phyloP scores from a whole-genome alignment of 2,113 vertebrate genomes.

The Zosterops lateralis region DNA sequence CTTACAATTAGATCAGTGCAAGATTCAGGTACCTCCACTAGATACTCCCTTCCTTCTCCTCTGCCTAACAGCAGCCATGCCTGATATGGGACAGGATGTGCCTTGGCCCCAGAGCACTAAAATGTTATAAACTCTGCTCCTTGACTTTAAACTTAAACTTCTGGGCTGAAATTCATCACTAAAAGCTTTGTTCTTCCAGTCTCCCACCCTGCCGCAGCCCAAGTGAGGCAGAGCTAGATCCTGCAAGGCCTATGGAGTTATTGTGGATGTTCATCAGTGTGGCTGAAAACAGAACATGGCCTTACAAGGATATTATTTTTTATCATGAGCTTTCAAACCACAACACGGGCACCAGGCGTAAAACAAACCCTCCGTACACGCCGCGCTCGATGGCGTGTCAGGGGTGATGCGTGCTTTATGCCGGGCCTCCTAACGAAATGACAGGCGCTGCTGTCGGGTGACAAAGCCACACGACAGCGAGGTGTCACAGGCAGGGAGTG shows the following conservation, averaged over 20 bases:
- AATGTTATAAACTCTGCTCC: background rate
- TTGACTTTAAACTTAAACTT: background rate
- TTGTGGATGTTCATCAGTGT: background rate
- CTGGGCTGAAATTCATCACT: background rate
- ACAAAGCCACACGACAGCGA: constrained; percentile 50
- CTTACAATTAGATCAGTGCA: background rate
- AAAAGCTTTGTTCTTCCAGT: background rate
- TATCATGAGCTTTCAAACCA: background rate
- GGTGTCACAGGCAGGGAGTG: constrained; percentile 53
- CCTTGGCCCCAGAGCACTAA: background rate
- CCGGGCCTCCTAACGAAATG: constrained; percentile 30
- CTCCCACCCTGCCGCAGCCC: background rate
- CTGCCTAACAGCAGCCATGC: background rate
- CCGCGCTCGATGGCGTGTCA: background rate
- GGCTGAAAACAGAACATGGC: background rate
- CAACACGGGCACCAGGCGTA: background rate
- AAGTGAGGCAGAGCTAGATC: background rate
- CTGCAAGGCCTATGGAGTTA: background rate
- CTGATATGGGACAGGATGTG: fast-evolving
- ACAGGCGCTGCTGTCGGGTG: constrained; percentile 51
- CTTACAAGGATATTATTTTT: background rate
- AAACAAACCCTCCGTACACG: background rate
- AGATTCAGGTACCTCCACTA: background rate
- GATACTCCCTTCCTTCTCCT: background rate
- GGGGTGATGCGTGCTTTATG: constrained; percentile 4